phyloP scores from a whole-genome alignment of 2,113 vertebrate species.

The Centropristis striata region DNA sequence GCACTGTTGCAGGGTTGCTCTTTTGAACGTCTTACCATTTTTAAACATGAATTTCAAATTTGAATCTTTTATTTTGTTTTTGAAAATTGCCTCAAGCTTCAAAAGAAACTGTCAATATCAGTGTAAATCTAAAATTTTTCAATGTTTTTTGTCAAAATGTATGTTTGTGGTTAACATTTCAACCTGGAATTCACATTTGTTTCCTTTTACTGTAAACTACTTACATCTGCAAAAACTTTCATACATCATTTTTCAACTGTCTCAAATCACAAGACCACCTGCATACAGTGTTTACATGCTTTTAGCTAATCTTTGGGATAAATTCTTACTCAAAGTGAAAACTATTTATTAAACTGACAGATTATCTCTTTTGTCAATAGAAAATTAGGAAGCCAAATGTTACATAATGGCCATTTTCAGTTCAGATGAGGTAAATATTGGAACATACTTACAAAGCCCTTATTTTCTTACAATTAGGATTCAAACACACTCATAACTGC shows the following conservation, averaged over 20 bases:
- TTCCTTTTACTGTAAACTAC: slow-evolving; percentile 9
- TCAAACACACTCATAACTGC: too few relatives aligned
- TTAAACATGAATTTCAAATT: slow-evolving; percentile 48
- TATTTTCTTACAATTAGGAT: background rate
- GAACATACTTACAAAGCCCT: background rate
- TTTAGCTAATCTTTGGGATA: background rate
- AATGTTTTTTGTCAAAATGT: slow-evolving; percentile 4
- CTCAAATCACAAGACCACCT: slow-evolving; percentile 29
- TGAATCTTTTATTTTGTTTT: slow-evolving; percentile 30
- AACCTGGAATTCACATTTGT: slow-evolving; percentile 16
- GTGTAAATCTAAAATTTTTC: background rate
- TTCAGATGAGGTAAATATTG: background rate
- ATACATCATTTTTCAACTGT: background rate
- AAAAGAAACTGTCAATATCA: slow-evolving; percentile 11
- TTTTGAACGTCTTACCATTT: slow-evolving; percentile 63
- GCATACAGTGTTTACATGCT: background rate
- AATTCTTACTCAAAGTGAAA: background rate
- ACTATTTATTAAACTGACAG: background rate
- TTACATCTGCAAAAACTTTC: slow-evolving; percentile 13
- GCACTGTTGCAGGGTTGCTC: slow-evolving; percentile 56
- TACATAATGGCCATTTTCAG: background rate
- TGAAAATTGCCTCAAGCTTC: slow-evolving; percentile 11
- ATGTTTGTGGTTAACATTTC: slow-evolving; percentile 13
- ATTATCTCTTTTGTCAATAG: slow-evolving; percentile 2
- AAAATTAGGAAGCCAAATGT: background rate